These are phyloP conservation scores for Idris sp. DNA, from an alignment of 1,140 invertebrate genomes.

Conservation along the genomic window DNA sequence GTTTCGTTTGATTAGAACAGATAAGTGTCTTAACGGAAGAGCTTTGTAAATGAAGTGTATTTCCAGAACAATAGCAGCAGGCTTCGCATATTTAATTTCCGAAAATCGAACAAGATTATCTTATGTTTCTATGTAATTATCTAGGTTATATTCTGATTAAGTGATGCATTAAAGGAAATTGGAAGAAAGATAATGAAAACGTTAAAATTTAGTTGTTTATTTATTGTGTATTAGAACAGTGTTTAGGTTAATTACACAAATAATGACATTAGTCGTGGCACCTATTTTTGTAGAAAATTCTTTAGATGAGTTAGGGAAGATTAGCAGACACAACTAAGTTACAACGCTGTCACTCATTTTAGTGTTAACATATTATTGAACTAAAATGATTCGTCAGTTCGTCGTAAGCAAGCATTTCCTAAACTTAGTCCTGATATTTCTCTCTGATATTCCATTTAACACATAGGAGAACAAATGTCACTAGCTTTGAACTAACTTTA, in stretches of 20 bases:
- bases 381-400: not conserved
- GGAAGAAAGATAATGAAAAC: no score
- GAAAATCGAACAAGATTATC: no score
- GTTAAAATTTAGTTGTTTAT: no score
- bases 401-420: slow-evolving; percentile 1
- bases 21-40: slow-evolving; percentile 21
- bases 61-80: not conserved
- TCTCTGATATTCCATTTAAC: slow-evolving; percentile 10
- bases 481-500: slow-evolving; percentile 1
- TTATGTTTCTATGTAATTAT: no score
- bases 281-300: no score
- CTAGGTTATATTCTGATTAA: no score
- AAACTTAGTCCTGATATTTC: slow-evolving; percentile 15
- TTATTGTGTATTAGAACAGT: no score
- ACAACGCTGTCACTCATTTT: not conserved
- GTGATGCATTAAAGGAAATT: no score
- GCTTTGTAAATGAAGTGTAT: slow-evolving; percentile 1
- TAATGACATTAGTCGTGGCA: no score
- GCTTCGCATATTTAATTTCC: slow-evolving; percentile 3
- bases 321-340: no score
- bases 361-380: not conserved
- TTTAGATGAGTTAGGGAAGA: no score
- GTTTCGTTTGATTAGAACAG: slow-evolving; percentile 15
- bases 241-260: no score
- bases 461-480: slow-evolving; percentile 9